Evolutionary conservation across 2,797 vertebrate genomes (phyloP).

Genomic region (Enteromius unitaeniatus): DNA sequence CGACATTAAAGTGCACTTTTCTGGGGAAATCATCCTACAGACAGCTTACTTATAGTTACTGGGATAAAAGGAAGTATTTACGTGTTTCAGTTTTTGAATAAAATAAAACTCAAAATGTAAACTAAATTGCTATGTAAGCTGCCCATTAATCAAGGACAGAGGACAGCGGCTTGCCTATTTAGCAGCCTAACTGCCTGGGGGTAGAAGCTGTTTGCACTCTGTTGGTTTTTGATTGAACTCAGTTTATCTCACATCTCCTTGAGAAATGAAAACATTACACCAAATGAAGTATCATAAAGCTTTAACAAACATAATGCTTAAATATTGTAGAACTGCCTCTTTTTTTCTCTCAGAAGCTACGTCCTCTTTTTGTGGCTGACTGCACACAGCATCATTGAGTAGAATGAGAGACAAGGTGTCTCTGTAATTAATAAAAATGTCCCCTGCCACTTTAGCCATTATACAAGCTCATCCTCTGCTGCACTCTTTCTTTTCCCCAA

Average conservation of each 20-base stretch:
- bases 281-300: conserved; percentile 36
- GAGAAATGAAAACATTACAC: conserved; percentile 33
- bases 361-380: conserved; percentile 43
- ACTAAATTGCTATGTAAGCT: neutral
- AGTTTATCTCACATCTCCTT: conserved; percentile 34
- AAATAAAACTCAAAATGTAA: conserved; percentile 1
- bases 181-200: conserved; percentile 15
- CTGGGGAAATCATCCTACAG: neutral
- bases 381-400: conserved; percentile 23
- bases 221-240: conserved; percentile 40
- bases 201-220: conserved; percentile 9
- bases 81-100: neutral
- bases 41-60: neutral
- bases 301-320: conserved; percentile 16
- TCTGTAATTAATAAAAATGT: conserved; percentile 59
- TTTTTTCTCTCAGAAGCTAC: conserved; percentile 9
- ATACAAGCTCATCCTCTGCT: conserved; percentile 35
- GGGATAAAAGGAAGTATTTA: neutral
- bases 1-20: neutral
- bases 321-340: neutral
- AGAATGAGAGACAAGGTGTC: conserved; percentile 37
- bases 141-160: conserved; percentile 18
- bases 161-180: conserved; percentile 4
- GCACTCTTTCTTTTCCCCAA: neutral
- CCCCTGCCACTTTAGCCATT: conserved; percentile 51